Evolutionary conservation across 1,140 invertebrate species (phyloP).

Genomic region (Leptoteleia sp.): DNA sequence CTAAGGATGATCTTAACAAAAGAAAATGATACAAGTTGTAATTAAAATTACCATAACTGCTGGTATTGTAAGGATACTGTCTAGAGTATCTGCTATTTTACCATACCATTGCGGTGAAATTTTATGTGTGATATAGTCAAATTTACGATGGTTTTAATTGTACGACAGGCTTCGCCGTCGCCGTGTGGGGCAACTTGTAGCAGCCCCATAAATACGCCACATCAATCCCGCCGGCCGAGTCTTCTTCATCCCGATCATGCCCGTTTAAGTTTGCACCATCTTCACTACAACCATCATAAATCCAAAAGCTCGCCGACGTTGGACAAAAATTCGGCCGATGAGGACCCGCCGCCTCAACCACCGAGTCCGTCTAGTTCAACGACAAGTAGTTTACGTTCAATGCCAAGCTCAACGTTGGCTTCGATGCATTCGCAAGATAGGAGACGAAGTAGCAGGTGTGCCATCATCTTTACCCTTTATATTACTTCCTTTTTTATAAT

Average conservation of each 20-base stretch:
- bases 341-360: constrained; percentile 72
- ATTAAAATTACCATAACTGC: too few relatives aligned
- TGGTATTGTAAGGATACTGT: too few relatives aligned
- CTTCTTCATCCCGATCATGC: constrained; percentile 87
- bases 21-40: too few relatives aligned
- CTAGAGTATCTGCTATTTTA: too few relatives aligned
- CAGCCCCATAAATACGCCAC: constrained; percentile 77
- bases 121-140: too few relatives aligned
- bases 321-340: constrained; percentile 74
- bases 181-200: too few relatives aligned
- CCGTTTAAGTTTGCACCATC: constrained; percentile 82
- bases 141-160: too few relatives aligned
- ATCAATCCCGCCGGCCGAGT: constrained; percentile 82
- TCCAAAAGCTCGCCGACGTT: constrained; percentile 73
- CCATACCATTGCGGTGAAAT: too few relatives aligned
- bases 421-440: constrained; percentile 77
- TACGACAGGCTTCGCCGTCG: too few relatives aligned
- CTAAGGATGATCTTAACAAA: too few relatives aligned
- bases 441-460: constrained; percentile 78
- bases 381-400: constrained; percentile 80
- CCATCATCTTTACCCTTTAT: too few relatives aligned
- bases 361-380: constrained; percentile 80
- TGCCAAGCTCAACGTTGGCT: constrained; percentile 75
- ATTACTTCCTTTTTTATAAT: too few relatives aligned
- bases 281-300: constrained; percentile 78